These are phyloP conservation scores for Urocyon cinereoargenteus DNA, from an alignment of 2,797 vertebrate genomes.

Conservation along the genomic window DNA sequence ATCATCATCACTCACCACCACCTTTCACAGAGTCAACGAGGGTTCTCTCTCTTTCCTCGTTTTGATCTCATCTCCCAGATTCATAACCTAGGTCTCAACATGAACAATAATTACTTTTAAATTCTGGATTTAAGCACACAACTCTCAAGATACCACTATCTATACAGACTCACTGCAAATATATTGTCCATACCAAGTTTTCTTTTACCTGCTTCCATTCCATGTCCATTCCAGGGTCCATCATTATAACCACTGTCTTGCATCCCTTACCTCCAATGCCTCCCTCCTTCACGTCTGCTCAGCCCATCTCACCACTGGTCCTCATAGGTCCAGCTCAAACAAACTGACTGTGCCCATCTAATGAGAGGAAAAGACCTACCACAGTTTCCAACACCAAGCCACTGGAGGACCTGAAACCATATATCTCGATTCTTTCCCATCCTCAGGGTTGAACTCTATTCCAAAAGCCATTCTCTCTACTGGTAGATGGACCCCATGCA, in stretches of 20 bases:
- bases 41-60: background rate
- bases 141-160: background rate
- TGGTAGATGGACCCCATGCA: too few species aligned
- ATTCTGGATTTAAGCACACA: background rate
- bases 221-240: background rate
- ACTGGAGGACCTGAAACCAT: rapidly evolving
- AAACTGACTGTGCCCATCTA: background rate
- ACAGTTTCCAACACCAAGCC: background rate
- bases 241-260: too few species aligned
- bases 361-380: background rate
- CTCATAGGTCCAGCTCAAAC: background rate
- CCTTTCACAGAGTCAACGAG: background rate
- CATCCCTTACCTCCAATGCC: background rate
- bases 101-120: background rate
- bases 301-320: background rate
- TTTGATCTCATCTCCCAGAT: background rate
- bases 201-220: background rate
- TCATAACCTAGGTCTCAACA: background rate
- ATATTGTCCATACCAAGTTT: background rate
- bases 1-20: background rate
- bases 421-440: background rate
- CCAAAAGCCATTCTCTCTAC: background rate
- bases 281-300: background rate
- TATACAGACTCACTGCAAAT: background rate
- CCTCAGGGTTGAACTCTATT: background rate